Evolutionary conservation across 2,888 invertebrate genomes (phyloP).

Genomic region (Zaprionus obscuricornis): DNA sequence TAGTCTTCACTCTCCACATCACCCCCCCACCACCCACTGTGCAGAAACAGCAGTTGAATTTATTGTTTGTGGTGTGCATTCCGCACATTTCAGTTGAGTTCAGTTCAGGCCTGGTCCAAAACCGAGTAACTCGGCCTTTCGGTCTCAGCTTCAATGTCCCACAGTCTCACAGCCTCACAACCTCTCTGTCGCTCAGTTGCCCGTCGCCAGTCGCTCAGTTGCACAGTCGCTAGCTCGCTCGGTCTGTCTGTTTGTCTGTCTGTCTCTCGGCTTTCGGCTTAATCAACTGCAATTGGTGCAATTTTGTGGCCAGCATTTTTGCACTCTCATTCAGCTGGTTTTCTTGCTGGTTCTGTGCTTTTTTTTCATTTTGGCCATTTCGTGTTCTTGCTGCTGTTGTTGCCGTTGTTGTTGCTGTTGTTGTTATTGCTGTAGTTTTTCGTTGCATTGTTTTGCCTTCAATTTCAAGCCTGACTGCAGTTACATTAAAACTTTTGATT

Average conservation of each 20-base stretch:
- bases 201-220: too few relatives aligned
- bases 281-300: conserved; percentile 75
- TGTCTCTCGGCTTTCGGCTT: conserved; percentile 48
- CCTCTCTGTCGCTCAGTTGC: too few relatives aligned
- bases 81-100: conserved; percentile 29
- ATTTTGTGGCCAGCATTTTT: conserved; percentile 65
- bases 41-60: conserved; percentile 33
- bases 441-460: conserved; percentile 56
- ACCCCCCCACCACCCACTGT: background rate
- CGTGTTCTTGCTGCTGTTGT: conserved; percentile 12
- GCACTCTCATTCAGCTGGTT: conserved; percentile 55
- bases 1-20: conserved; percentile 33
- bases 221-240: conserved; percentile 1
- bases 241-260: too few relatives aligned
- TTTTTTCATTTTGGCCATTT: conserved; percentile 1
- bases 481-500: conserved; percentile 74
- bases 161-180: background rate
- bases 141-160: background rate
- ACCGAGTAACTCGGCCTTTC: too few relatives aligned
- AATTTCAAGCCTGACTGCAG: conserved; percentile 69
- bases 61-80: conserved; percentile 62
- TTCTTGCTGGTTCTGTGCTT: conserved; percentile 18
- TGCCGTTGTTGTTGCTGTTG: conserved; percentile 9
- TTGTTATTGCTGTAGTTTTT: conserved; percentile 17
- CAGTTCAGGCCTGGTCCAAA: background rate